These are phyloP conservation scores for Mystacornis crossleyi DNA, from an alignment of 2,113 vertebrate species.

Conservation along the genomic window DNA sequence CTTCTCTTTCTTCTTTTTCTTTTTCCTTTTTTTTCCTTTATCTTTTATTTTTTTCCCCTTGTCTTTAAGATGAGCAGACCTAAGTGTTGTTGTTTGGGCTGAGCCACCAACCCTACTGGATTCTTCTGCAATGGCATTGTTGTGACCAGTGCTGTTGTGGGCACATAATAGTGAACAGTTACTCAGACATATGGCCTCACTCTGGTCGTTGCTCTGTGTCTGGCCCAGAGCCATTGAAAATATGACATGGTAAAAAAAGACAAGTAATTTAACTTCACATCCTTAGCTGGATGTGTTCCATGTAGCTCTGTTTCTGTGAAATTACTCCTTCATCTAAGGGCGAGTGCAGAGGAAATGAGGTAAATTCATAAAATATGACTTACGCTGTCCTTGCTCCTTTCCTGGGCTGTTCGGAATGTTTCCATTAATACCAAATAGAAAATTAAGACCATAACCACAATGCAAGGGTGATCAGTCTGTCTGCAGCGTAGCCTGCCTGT, in stretches of 20 bases:
- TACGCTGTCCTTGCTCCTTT: not conserved
- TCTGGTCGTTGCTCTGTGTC: not conserved
- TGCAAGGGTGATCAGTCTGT: not conserved
- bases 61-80: not conserved
- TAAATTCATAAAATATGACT: not conserved
- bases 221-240: not conserved
- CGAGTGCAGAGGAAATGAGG: not conserved
- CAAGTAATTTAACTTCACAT: not conserved
- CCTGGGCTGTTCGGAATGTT: not conserved
- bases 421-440: not conserved
- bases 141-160: not conserved
- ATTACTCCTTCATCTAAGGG: not conserved
- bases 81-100: not conserved
- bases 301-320: not conserved
- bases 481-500: not conserved
- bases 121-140: not conserved
- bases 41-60: not conserved
- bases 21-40: not conserved
- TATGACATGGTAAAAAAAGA: not conserved
- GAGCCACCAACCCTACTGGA: not conserved
- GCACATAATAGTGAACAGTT: not conserved
- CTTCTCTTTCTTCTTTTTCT: accelerated
- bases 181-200: not conserved
- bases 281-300: not conserved
- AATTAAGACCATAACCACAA: not conserved